These are phyloP conservation scores for Phrynocephalus guinanensis DNA, from an alignment of 2,797 vertebrate genomes.

Conservation along the genomic window DNA sequence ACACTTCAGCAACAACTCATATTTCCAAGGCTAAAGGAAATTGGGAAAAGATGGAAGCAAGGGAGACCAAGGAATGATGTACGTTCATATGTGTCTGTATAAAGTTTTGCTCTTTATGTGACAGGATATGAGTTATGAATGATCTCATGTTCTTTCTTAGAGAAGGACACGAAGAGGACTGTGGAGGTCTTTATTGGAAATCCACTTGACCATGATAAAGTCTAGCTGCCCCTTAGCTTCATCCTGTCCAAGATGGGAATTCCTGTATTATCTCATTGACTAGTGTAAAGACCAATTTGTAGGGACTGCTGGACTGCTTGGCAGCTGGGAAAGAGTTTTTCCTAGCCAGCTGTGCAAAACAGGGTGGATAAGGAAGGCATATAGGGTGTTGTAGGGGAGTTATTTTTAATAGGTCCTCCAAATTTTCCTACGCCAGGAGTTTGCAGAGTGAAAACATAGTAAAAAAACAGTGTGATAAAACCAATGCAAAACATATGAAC, in stretches of 20 bases:
- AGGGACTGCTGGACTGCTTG: rapidly evolving
- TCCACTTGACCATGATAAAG: no score
- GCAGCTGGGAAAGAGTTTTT: rapidly evolving
- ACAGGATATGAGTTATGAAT: neutral
- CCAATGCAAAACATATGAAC: neutral
- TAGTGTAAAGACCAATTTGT: rapidly evolving
- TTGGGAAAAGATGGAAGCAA: no score
- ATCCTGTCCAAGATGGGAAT: rapidly evolving
- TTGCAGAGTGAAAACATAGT: neutral
- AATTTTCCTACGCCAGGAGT: neutral
- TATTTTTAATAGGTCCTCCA: no score
- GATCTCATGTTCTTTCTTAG: rapidly evolving
- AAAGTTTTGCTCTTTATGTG: neutral
- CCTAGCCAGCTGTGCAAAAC: conserved; percentile 1
- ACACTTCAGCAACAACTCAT: neutral
- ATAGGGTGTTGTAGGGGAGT: neutral
- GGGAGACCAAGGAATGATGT: neutral
- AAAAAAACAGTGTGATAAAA: neutral
- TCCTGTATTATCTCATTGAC: rapidly evolving
- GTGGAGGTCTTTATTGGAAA: neutral
- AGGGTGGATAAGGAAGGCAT: no score
- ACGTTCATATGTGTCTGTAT: neutral
- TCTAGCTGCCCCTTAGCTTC: no score
- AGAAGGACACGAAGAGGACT: neutral
- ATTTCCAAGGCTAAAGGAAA: no score